A percentile compares a stretch with the other conserved stretches of the same genome.
These are phyloP conservation scores for Tetheella fluctuosa DNA, from an alignment of 2,888 invertebrate genomes.

Conservation along the genomic window DNA sequence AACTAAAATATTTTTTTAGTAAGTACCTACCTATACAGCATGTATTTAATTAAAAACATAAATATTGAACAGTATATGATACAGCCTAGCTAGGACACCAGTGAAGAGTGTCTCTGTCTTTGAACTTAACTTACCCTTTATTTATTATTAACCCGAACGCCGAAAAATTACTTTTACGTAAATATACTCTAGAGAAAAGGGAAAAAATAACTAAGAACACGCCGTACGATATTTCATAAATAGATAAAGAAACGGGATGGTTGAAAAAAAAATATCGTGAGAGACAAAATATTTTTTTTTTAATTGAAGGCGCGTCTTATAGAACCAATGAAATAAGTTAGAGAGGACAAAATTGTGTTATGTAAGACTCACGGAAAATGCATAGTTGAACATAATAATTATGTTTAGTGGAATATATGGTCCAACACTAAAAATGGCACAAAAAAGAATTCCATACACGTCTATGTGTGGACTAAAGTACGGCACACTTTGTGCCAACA, in stretches of 20 bases:
- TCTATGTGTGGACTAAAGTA: too few relatives aligned
- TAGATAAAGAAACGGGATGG: not conserved
- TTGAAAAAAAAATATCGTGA: not conserved
- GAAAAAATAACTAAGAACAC: not conserved
- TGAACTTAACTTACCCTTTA: not conserved
- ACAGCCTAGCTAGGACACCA: not conserved
- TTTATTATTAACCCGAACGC: not conserved
- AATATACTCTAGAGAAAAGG: not conserved
- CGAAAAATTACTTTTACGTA: not conserved
- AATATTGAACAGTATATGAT: not conserved
- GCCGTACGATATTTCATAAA: not conserved
- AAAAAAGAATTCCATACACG: too few relatives aligned
- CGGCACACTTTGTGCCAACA: too few relatives aligned
- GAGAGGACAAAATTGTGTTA: too few relatives aligned
- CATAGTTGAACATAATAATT: too few relatives aligned
- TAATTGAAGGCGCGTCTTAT: not conserved
- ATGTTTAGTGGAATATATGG: too few relatives aligned
- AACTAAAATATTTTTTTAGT: too few relatives aligned
- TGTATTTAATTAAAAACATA: not conserved
- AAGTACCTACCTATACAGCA: too few relatives aligned
- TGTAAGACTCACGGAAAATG: too few relatives aligned
- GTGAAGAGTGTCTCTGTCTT: not conserved
- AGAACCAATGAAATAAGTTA: too few relatives aligned
- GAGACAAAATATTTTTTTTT: not conserved
- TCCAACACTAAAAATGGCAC: too few relatives aligned